phyloP scores from a whole-genome alignment of 1,140 invertebrate genomes.

The Dreissena rostriformis region DNA sequence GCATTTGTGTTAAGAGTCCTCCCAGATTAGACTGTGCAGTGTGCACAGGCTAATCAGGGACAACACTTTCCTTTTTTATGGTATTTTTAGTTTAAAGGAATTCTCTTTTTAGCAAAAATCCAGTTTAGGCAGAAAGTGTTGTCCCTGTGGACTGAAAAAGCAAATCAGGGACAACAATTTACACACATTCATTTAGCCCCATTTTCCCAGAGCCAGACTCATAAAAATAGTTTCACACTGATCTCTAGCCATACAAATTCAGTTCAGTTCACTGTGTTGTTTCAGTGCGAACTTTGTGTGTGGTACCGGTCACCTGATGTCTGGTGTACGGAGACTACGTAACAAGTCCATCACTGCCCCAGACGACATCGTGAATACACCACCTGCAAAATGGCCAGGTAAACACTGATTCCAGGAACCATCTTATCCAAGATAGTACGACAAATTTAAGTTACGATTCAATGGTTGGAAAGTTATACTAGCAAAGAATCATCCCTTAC shows the following conservation, averaged over 20 bases:
- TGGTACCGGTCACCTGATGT: constrained; percentile 80
- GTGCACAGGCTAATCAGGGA: no score
- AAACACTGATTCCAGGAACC: background rate
- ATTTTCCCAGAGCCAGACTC: background rate
- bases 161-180: background rate
- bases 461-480: no score
- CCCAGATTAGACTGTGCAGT: no score
- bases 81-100: no score
- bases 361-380: constrained; percentile 83
- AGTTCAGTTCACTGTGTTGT: constrained; percentile 10
- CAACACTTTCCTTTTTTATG: no score
- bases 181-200: background rate
- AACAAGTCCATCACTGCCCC: constrained; percentile 77
- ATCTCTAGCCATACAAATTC: background rate
- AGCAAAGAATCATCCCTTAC: no score
- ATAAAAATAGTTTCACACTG: background rate
- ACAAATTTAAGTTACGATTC: no score
- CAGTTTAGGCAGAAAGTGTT: no score
- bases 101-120: no score
- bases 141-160: no score
- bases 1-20: no score
- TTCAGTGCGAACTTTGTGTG: constrained; percentile 75
- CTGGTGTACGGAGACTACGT: constrained; percentile 81
- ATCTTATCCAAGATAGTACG: no score
- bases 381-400: constrained; percentile 88